A percentile compares a stretch with the other conserved stretches of the same genome.
Conservation (phyloP, 2,888 invertebrate genomes). For the Aproaerema taeniolella region DNA sequence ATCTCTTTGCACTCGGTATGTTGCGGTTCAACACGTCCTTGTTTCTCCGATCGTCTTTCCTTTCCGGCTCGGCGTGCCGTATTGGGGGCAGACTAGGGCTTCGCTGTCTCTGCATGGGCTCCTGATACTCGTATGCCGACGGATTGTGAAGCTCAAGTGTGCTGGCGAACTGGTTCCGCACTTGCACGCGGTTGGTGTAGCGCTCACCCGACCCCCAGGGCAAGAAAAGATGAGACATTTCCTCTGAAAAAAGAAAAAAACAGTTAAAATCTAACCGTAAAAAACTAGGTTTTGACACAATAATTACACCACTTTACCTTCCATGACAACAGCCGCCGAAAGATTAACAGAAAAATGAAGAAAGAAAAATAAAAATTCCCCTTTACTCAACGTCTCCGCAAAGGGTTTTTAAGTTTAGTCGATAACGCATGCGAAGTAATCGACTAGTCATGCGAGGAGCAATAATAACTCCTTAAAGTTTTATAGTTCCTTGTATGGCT, state of each 20-base stretch:
- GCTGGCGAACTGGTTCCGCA: conserved; percentile 69
- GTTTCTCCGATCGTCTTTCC: conserved; percentile 50
- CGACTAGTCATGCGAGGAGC: conserved; percentile 31
- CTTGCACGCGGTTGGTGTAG: conserved; percentile 58
- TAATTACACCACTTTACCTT: conserved; percentile 30
- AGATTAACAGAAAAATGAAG: conserved; percentile 46
- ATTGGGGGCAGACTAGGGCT: conserved; percentile 85
- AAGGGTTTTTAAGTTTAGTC: conserved; percentile 67
- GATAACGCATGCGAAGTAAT: conserved; percentile 50
- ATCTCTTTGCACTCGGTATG: conserved; percentile 61
- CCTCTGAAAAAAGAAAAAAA: conserved; percentile 78
- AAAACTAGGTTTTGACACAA: neutral
- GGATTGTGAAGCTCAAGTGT: conserved; percentile 63
- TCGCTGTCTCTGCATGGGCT: conserved; percentile 65
- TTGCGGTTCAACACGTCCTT: conserved; percentile 52
- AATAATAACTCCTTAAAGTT: conserved; percentile 18
- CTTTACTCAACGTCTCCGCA: conserved; percentile 35
- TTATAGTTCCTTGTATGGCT: conserved; percentile 13
- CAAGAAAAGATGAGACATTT: conserved; percentile 86
- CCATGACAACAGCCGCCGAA: conserved; percentile 49
- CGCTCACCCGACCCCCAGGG: conserved; percentile 83
- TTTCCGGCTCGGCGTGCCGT: conserved; percentile 55
- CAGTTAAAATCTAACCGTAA: neutral
- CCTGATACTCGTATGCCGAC: conserved; percentile 62
- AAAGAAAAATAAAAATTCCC: conserved; percentile 51